Conservation (phyloP, 2,888 invertebrate species). For the Pseudanteris insignis region DNA sequence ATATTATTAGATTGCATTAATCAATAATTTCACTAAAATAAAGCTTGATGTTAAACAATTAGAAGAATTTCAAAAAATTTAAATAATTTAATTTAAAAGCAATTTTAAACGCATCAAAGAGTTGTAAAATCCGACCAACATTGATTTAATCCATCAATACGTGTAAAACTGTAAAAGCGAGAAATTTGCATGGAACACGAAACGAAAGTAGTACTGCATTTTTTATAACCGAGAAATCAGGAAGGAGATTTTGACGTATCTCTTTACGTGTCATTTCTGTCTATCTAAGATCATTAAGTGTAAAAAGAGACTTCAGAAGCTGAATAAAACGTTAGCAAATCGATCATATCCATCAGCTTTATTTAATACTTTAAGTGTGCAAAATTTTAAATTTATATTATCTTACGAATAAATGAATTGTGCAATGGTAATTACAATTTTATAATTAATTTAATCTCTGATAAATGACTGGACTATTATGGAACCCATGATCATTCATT, state of each 20-base stretch:
- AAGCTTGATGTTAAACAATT: too few relatives aligned
- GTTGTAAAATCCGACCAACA: slow-evolving; percentile 9
- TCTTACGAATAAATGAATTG: too few relatives aligned
- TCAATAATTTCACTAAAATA: too few relatives aligned
- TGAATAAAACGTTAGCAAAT: slow-evolving; percentile 9
- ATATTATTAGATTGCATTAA: too few relatives aligned
- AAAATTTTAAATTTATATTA: too few relatives aligned
- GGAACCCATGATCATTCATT: too few relatives aligned
- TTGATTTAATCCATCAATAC: slow-evolving; percentile 17
- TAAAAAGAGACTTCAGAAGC: slow-evolving; percentile 8
- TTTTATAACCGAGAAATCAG: slow-evolving; percentile 33
- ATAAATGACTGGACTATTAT: too few relatives aligned
- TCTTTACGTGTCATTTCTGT: slow-evolving; percentile 19
- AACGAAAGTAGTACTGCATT: slow-evolving; percentile 35
- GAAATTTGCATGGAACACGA: slow-evolving; percentile 38
- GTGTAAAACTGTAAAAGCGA: slow-evolving; percentile 14
- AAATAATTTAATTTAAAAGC: slow-evolving; percentile 3
- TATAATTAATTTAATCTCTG: too few relatives aligned
- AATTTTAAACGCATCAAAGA: slow-evolving; percentile 6
- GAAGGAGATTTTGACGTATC: slow-evolving; percentile 26
- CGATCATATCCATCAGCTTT: slow-evolving; percentile 19
- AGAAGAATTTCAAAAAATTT: neutral
- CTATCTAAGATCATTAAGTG: slow-evolving; percentile 18
- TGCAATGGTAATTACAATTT: too few relatives aligned
- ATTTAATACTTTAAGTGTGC: too few relatives aligned